Evolutionary conservation across 2,888 invertebrate species (phyloP).

Genomic region (Drosophila cracens): DNA sequence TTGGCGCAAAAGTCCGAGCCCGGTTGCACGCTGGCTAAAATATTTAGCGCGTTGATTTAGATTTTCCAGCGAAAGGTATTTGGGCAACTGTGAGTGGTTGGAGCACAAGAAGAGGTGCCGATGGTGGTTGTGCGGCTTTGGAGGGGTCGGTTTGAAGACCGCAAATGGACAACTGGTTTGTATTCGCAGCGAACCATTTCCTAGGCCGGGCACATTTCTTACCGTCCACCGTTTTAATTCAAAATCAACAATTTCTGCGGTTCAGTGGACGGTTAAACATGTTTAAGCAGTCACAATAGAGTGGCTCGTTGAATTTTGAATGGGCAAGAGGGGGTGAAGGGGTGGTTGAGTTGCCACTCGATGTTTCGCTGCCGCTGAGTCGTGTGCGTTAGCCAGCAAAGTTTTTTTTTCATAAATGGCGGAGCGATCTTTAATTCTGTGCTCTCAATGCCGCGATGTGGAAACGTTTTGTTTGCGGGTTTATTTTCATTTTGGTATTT

Average conservation of each 20-base stretch:
- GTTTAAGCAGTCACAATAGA: slow-evolving; percentile 67
- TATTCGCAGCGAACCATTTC: slow-evolving; percentile 34
- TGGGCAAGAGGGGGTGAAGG: not conserved
- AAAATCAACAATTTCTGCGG: slow-evolving; percentile 82
- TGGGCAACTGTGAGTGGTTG: slow-evolving; percentile 47
- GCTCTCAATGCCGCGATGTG: slow-evolving; percentile 41
- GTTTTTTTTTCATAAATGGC: slow-evolving; percentile 47
- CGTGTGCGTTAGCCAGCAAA: slow-evolving; percentile 42
- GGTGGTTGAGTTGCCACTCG: slow-evolving; percentile 1
- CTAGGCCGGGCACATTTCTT: slow-evolving; percentile 67
- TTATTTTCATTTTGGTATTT: slow-evolving; percentile 20
- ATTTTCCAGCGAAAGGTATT: slow-evolving; percentile 77
- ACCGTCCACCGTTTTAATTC: slow-evolving; percentile 73
- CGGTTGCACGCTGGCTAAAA: slow-evolving; percentile 69
- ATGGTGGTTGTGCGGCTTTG: not conserved
- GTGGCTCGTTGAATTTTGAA: not conserved
- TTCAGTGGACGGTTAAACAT: slow-evolving; percentile 81
- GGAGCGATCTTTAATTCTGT: slow-evolving; percentile 33
- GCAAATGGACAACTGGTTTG: slow-evolving; percentile 67
- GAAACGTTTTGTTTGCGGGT: slow-evolving; percentile 69
- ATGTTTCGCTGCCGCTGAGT: slow-evolving; percentile 12
- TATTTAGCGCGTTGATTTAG: slow-evolving; percentile 82
- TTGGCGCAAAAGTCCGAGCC: slow-evolving; percentile 54
- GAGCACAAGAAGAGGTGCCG: not conserved
- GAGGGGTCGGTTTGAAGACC: slow-evolving; percentile 43